Evolutionary conservation across 2,888 invertebrate species (phyloP).

Genomic region (Xestia xanthographa): DNA sequence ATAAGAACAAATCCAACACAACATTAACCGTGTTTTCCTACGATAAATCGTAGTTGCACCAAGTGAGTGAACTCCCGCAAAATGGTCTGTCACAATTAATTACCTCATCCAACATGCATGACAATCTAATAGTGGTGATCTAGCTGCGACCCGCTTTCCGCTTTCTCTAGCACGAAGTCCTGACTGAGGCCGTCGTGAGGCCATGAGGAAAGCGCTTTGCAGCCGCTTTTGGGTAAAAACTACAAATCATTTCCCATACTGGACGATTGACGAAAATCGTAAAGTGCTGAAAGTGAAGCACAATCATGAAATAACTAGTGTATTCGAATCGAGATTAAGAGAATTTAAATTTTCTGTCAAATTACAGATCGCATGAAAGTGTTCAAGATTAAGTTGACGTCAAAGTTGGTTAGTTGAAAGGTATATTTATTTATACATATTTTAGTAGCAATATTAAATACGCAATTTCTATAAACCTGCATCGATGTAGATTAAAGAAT

Average conservation of each 20-base stretch:
- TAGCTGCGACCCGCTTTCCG: slow-evolving; percentile 87
- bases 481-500: not conserved
- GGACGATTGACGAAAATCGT: not conserved
- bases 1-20: slow-evolving; percentile 6
- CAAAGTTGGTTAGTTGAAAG: not conserved
- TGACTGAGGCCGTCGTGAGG: slow-evolving; percentile 75
- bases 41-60: slow-evolving; percentile 34
- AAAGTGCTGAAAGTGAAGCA: not conserved
- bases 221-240: slow-evolving; percentile 5
- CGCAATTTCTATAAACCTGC: not conserved
- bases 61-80: slow-evolving; percentile 70
- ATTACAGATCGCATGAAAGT: not conserved
- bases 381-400: not conserved
- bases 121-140: slow-evolving; percentile 89
- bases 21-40: slow-evolving; percentile 28
- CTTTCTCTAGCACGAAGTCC: slow-evolving; percentile 89
- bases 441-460: not conserved
- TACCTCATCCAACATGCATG: slow-evolving; percentile 88
- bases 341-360: not conserved
- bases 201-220: slow-evolving; percentile 67
- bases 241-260: not conserved
- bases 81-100: slow-evolving; percentile 87
- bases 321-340: not conserved
- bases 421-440: too few relatives aligned
- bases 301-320: not conserved